Percentiles rank a stretch among this genome's conserved stretches.
Conservation (phyloP, 2,888 invertebrate species). For the Diloba caeruleocephala region DNA sequence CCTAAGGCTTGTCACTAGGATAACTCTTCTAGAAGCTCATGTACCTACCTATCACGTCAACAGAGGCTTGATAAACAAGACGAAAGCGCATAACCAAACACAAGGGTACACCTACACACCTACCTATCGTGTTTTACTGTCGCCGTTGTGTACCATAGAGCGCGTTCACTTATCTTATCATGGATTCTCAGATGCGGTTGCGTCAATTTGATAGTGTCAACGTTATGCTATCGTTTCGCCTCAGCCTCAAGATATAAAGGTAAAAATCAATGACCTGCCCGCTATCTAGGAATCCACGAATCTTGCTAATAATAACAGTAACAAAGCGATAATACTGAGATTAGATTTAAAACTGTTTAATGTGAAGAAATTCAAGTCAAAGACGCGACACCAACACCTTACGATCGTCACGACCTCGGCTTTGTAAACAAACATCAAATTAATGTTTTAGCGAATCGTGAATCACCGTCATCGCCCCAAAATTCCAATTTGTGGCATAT, state of each 20-base stretch:
- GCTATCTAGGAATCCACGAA: conserved; percentile 12
- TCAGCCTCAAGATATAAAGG: conserved; percentile 17
- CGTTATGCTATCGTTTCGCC: conserved; percentile 43
- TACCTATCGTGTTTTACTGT: conserved; percentile 12
- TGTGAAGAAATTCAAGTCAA: conserved; percentile 1
- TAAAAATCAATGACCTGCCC: conserved; percentile 43
- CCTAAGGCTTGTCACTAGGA: no score
- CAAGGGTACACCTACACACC: conserved; percentile 22
- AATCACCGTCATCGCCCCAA: conserved; percentile 53
- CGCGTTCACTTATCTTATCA: conserved; percentile 56
- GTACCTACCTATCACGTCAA: conserved; percentile 11
- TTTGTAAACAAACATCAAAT: conserved; percentile 52
- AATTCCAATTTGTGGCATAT: conserved; percentile 43
- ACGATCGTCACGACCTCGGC: conserved; percentile 40
- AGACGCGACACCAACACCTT: conserved; percentile 16
- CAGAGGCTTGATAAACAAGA: conserved; percentile 3
- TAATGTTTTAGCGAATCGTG: conserved; percentile 42
- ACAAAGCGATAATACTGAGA: conserved; percentile 11
- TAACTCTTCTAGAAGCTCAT: not conserved
- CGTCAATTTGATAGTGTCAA: conserved; percentile 37
- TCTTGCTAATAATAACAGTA: conserved; percentile 14
- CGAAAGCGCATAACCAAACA: conserved; percentile 10
- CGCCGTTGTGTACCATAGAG: conserved; percentile 34
- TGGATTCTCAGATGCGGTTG: conserved; percentile 40
- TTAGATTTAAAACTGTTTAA: not conserved